Conservation (phyloP, 2,888 invertebrate species). For the Netelia virgata region DNA sequence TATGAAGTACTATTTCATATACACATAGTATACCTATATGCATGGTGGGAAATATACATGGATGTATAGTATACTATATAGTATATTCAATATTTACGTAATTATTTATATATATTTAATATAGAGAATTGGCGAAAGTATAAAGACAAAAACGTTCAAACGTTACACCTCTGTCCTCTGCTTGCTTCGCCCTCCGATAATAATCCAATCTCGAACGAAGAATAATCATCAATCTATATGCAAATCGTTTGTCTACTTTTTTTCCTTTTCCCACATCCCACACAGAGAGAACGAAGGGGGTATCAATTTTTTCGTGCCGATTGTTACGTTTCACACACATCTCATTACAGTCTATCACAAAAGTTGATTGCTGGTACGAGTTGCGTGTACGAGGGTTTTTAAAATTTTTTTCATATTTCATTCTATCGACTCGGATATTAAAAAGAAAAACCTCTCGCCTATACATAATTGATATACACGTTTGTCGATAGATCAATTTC, state of each 20-base stretch:
- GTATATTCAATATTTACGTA: constrained; percentile 69
- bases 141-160: constrained; percentile 64
- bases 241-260: constrained; percentile 29
- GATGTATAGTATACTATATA: constrained; percentile 55
- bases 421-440: constrained; percentile 75
- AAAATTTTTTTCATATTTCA: constrained; percentile 41
- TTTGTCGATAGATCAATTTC: constrained; percentile 47
- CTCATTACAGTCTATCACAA: constrained; percentile 82
- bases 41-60: constrained; percentile 60
- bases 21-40: constrained; percentile 64
- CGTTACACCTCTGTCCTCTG: constrained; percentile 45
- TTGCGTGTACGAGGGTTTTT: constrained; percentile 55
- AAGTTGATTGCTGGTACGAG: constrained; percentile 81
- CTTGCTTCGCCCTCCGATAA: constrained; percentile 44
- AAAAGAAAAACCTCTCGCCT: constrained; percentile 59
- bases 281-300: constrained; percentile 66
- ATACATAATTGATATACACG: constrained; percentile 31
- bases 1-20: constrained; percentile 68
- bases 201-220: constrained; percentile 41
- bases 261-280: constrained; percentile 49
- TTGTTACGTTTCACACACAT: constrained; percentile 76
- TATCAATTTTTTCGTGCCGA: constrained; percentile 74
- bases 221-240: constrained; percentile 34
- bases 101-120: constrained; percentile 71
- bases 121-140: constrained; percentile 68